A percentile compares a stretch with the other conserved stretches of the same genome.
These are phyloP conservation scores for Pachyramphus minor DNA, from an alignment of 2,113 vertebrate species.

Conservation along the genomic window DNA sequence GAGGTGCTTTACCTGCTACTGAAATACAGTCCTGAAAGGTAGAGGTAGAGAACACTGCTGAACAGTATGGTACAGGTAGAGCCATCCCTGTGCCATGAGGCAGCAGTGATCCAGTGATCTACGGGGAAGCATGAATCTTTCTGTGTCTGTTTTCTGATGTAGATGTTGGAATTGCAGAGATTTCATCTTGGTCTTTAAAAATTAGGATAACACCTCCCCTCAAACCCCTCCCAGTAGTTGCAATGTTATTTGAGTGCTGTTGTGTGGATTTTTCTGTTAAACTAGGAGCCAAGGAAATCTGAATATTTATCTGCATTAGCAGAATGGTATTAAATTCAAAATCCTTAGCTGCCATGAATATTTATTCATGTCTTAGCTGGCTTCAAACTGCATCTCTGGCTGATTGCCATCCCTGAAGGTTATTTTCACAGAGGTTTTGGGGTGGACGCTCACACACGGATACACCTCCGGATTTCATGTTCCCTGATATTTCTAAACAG, in stretches of 20 bases:
- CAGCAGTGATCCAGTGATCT: background rate
- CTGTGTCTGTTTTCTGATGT: background rate
- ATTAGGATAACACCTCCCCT: background rate
- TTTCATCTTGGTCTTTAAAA: background rate
- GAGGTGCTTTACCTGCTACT: background rate
- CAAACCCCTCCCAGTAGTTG: background rate
- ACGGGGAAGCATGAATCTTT: background rate
- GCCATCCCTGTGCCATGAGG: background rate
- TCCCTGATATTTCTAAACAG: conserved; percentile 16
- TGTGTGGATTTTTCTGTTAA: conserved; percentile 12
- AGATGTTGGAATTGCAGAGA: background rate
- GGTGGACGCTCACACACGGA: background rate
- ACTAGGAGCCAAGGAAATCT: background rate
- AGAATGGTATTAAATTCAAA: background rate
- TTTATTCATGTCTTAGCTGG: conserved; percentile 14
- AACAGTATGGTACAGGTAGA: background rate
- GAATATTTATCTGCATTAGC: conserved; percentile 20
- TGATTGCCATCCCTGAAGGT: background rate
- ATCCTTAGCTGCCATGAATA: conserved; percentile 5
- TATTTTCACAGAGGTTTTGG: conserved; percentile 35
- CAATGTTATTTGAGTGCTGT: background rate
- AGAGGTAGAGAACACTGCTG: background rate
- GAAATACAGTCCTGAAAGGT: background rate
- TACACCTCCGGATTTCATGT: background rate
- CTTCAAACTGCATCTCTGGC: conserved; percentile 12